Base-by-base conservation (phyloP, 1,140 invertebrate species). In the Drosophila virilis region DNA sequence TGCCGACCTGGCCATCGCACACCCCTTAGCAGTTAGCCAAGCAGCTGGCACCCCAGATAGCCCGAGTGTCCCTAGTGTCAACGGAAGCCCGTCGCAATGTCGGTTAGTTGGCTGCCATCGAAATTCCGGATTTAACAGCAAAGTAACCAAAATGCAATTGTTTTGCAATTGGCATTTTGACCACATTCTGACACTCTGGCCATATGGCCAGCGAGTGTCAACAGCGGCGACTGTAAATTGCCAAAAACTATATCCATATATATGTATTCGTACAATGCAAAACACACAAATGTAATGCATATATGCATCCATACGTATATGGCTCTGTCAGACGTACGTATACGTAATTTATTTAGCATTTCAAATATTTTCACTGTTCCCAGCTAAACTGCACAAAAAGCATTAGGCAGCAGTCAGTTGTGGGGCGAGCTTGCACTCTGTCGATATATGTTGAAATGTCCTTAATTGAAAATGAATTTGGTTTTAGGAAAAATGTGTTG, bases 101-200 rank as follows among this genome's bases (percentile, higher is more conserved):
- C 83, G 78, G 84, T 82, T 86, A 88, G 83, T 86, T 88, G 82
- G 74, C 78, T 88, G 80, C 84, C 84, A 88, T 75, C 85, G 86
- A 90, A 90, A 86, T 90, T 85, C 81, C 88, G 86, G 85, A 82
- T 86, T 90, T 90, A 85, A 90, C 81, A 85, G 78, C 86, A 90
- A 90, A 90, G 86, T 90, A 89, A 90, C 85, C 85, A 82, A 90
- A 90, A 90, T 90, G 86, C 85, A 90, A 90, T 90, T 90, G 85
- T 90, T 90, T 90, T 90, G 81, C 85, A 90, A 90, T 89, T 90
- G 85, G 81, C 85, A 90, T 90, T 90, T 90, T 82, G 85, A 90
- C 85, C 85, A 90, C 85, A 90, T 86, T 86, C 85, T 90, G 85
- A 90, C 85, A 86, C 86, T 52, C 68, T 60, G 74, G 80, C 78